These are phyloP conservation scores for Eulemur macaco DNA, from an alignment of 2,113 vertebrate species.

Conservation along the genomic window DNA sequence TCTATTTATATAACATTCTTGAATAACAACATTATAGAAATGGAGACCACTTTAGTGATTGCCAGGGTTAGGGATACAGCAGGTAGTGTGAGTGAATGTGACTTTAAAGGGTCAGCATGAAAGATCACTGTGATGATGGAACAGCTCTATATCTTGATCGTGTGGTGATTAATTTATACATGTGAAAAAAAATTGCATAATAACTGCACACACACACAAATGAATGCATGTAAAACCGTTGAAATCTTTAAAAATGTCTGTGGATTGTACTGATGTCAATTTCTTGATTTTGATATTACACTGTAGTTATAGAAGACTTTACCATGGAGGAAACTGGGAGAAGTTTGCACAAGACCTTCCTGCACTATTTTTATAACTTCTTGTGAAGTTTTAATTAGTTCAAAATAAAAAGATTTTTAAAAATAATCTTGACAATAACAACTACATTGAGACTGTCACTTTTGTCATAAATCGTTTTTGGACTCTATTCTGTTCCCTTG, in stretches of 20 bases:
- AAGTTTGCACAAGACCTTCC: neutral
- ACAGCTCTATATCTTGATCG: neutral
- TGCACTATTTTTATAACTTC: neutral
- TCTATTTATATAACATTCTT: neutral
- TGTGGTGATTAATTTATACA: neutral
- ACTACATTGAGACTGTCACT: too few species aligned
- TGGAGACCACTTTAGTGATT: neutral
- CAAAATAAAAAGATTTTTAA: too few species aligned
- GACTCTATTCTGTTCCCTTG: too few species aligned
- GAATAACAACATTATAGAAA: neutral
- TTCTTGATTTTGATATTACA: neutral
- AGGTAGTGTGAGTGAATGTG: neutral
- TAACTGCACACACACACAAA: neutral
- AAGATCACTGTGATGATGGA: neutral
- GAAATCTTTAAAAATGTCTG: neutral
- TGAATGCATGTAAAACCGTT: neutral
- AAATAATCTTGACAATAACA: too few species aligned
- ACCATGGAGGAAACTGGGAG: neutral
- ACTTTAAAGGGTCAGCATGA: neutral
- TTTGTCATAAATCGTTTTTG: too few species aligned
- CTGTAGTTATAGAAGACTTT: neutral
- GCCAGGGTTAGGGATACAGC: neutral
- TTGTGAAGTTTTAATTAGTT: too few species aligned
- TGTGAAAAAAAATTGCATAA: neutral
- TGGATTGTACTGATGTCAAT: neutral